Evolutionary conservation across 2,888 invertebrate genomes (phyloP).

Genomic region (Sarcophaga carnaria): DNA sequence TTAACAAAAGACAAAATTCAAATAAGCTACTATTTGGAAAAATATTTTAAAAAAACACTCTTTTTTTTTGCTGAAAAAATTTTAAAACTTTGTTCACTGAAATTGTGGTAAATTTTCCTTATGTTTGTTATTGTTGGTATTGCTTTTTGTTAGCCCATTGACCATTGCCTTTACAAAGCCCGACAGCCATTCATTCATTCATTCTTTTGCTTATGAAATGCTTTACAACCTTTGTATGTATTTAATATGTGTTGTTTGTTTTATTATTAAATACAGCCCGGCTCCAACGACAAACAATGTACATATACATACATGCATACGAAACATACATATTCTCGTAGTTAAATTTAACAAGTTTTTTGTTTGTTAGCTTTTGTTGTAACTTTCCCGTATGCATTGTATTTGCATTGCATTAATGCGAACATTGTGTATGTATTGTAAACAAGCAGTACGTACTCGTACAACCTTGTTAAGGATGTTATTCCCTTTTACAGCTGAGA

Average conservation of each 20-base stretch:
- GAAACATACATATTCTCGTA: not conserved
- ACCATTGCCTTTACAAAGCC: conserved; percentile 36
- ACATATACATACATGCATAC: not conserved
- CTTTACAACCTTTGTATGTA: conserved; percentile 14
- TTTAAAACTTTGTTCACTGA: conserved; percentile 19
- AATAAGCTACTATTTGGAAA: conserved; percentile 20
- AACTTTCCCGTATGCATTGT: conserved; percentile 28
- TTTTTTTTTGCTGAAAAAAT: conserved; percentile 18
- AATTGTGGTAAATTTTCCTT: not conserved
- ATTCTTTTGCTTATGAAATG: conserved; percentile 16
- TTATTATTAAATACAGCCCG: conserved; percentile 57
- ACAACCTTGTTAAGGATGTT: conserved; percentile 46
- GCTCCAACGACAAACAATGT: not conserved
- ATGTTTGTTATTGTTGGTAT: not conserved
- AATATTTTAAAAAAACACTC: not conserved
- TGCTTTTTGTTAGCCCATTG: conserved; percentile 21
- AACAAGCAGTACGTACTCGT: not conserved
- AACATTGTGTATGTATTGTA: conserved; percentile 39
- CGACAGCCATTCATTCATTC: conserved; percentile 15
- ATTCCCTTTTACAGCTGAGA: not conserved
- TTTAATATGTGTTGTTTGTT: conserved; percentile 42
- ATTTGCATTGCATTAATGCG: not conserved
- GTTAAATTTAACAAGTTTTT: conserved; percentile 59
- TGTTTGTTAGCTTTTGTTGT: conserved; percentile 44
- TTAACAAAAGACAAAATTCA: not conserved